These are phyloP conservation scores for Caenorhabditis elegans DNA, from an alignment of 1,140 invertebrate genomes.

Conservation along the genomic window DNA sequence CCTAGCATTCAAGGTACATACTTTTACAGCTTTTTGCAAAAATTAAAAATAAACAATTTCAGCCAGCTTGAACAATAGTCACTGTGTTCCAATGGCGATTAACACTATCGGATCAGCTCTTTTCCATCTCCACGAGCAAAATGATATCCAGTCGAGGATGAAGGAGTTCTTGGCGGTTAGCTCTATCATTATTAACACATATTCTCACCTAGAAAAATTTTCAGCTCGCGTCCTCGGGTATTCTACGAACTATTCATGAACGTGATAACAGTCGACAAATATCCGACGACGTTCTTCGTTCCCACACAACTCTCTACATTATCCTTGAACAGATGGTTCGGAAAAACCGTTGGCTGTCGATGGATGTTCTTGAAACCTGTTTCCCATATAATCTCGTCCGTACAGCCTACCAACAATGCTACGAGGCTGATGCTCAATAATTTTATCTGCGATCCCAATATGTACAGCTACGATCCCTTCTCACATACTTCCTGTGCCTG, in stretches of 20 bases:
- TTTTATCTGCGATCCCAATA: not conserved
- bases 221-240: conserved; percentile 61
- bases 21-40: not conserved
- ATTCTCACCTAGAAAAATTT: not conserved
- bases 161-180: conserved; percentile 90
- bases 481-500: not conserved
- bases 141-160: conserved; percentile 93
- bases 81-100: conserved; percentile 91
- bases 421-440: conserved; percentile 46
- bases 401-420: conserved; percentile 59
- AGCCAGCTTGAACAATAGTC: conserved; percentile 82
- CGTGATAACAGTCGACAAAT: conserved; percentile 8
- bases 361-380: conserved; percentile 60
- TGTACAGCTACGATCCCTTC: not conserved
- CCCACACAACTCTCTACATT: conserved; percentile 60
- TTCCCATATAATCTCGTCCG: conserved; percentile 63
- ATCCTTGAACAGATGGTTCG: conserved; percentile 60
- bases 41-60: conserved; percentile 30
- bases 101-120: conserved; percentile 93
- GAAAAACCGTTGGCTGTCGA: conserved; percentile 58
- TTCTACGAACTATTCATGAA: conserved; percentile 55
- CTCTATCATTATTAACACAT: not conserved
- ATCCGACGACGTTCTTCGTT: conserved; percentile 43
- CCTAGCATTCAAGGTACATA: conserved; percentile 80
- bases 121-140: conserved; percentile 89